Conservation (phyloP, 2,797 vertebrate species). For the Hafferia zeledoni region DNA sequence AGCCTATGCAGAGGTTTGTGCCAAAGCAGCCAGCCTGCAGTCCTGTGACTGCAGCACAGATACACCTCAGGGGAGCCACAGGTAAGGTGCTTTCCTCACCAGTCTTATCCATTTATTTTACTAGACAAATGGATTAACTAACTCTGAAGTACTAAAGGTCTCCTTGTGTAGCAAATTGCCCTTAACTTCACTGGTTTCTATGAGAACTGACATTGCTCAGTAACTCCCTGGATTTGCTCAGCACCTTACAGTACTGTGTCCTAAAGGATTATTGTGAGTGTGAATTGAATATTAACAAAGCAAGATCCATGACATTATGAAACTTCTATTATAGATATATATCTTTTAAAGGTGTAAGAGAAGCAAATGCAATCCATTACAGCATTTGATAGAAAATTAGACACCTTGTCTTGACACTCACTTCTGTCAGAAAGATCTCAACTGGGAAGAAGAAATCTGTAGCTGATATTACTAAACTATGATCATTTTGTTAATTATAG, state of each 20-base stretch:
- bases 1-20: not conserved
- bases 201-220: not conserved
- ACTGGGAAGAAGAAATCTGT: not conserved
- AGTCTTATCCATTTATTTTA: constrained; percentile 7
- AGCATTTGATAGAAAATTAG: not conserved
- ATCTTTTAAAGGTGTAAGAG: not conserved
- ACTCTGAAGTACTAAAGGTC: constrained; percentile 36
- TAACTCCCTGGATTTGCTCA: not conserved
- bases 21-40: not conserved
- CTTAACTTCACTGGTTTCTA: not conserved
- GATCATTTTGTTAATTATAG: not conserved
- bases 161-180: not conserved
- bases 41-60: not conserved
- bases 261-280: not conserved
- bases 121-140: constrained; percentile 47
- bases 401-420: not conserved
- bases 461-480: not conserved
- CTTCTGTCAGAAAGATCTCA: not conserved
- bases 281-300: not conserved
- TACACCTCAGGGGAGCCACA: not conserved
- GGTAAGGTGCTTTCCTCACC: not conserved
- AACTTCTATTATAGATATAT: not conserved
- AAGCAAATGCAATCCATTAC: not conserved
- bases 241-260: not conserved
- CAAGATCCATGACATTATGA: not conserved